Base-by-base conservation (phyloP, 1,140 invertebrate species). In the Reticulitermes speratus region DNA sequence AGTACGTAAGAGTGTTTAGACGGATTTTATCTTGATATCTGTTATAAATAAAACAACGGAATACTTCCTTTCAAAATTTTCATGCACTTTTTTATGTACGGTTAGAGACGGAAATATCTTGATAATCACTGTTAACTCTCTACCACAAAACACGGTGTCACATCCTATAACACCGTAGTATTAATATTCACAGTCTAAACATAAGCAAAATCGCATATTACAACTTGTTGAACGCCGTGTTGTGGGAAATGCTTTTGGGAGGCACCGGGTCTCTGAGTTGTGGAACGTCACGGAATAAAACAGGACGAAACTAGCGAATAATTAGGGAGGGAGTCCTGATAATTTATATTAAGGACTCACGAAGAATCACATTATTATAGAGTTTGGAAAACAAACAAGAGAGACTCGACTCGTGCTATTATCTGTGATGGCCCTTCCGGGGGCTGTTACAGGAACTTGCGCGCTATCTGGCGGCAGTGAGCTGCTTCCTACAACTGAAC, bases 381-480 rank as follows among this genome's bases (percentile, higher is more conserved):
- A 75, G 65, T 75, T 75, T 75, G 65, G 65, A 75, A 75, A 75
- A 75, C 65, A 75, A 75, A 75, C 65, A 75, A 75, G 65, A 75
- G 65, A 75, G n/a, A 75, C 65, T 75, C 65, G 65, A 75, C 65
- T 75, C 7, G 59, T 8, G n/a, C 65, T 75, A 75, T 75, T 75
- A 75, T 75, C 65, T 75, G 65, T 75, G 65, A 75, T 75, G 25
- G n/a, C 65, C n/a, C 65, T 75, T 75, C 14, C 65, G 65, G 65
- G 65, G 65, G 65, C 65, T 75, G 65, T 75, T 75, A 75, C 1
- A 30, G 65, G 1, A 75, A 75, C 65, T 75, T 75, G 65, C n/a
- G 65, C 65, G 65, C 65, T 75, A 75, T 75, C 65, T 75, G 65
- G 65, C 65, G 25, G 65, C 65, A 75, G 65, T 75, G 65, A 75